phyloP scores from a whole-genome alignment of 2,888 invertebrate species.

The Agrochola circellaris region DNA sequence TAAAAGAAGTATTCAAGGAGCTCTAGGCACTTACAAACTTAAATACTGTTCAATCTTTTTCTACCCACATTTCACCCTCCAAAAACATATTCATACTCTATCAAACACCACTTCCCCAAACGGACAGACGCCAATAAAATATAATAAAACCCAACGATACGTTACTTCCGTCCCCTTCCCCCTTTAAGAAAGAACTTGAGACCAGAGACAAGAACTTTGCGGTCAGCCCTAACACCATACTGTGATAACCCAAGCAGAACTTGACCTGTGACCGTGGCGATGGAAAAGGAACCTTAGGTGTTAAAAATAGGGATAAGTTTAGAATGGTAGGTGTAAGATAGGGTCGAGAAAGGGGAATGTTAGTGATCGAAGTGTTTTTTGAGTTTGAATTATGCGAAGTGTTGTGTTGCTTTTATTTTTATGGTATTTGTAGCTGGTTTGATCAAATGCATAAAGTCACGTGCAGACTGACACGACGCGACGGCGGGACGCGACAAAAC shows the following conservation, averaged over 20 bases:
- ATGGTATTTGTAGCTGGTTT: neutral
- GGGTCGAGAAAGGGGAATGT: constrained; percentile 40
- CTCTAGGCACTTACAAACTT: neutral
- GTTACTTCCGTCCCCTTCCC: constrained; percentile 82
- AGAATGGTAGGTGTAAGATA: neutral
- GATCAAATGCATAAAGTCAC: neutral
- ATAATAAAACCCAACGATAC: constrained; percentile 84
- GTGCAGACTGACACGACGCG: no score
- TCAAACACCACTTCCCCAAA: constrained; percentile 65
- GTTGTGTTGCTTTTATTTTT: constrained; percentile 35
- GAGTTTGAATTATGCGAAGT: constrained; percentile 58
- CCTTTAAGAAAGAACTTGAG: constrained; percentile 77
- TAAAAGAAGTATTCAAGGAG: neutral
- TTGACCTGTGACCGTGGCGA: constrained; percentile 37
- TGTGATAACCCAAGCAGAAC: constrained; percentile 71
- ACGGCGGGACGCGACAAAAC: no score
- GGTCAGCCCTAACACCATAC: constrained; percentile 72
- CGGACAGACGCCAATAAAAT: constrained; percentile 76
- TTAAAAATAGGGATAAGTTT: constrained; percentile 13
- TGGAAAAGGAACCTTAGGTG: neutral
- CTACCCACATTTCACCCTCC: neutral
- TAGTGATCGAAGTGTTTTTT: constrained; percentile 41
- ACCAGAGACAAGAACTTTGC: constrained; percentile 72
- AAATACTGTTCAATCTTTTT: neutral
- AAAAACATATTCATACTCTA: constrained; percentile 21